Evolutionary conservation across 2,888 invertebrate species (phyloP).

Genomic region (Synergus japonicus): DNA sequence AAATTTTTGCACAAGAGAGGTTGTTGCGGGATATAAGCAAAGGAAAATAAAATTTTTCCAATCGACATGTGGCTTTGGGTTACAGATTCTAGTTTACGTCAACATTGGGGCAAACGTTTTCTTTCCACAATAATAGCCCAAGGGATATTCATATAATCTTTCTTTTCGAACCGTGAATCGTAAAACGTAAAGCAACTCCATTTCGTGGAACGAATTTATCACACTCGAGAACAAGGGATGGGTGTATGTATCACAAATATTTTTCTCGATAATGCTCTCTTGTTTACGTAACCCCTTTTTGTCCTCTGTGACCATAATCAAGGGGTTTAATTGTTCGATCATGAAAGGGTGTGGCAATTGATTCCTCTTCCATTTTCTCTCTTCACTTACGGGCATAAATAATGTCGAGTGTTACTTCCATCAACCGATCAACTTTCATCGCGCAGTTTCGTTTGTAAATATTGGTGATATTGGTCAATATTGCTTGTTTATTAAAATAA

Average conservation of each 20-base stretch:
- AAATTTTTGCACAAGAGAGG: too few species aligned
- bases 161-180: constrained; percentile 37
- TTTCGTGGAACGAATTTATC: constrained; percentile 50
- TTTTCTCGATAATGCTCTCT: constrained; percentile 50
- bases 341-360: not conserved
- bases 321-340: constrained; percentile 46
- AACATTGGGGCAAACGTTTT: not conserved
- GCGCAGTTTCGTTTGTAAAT: not conserved
- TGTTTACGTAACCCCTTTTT: constrained; percentile 45
- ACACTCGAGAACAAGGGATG: constrained; percentile 50
- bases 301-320: constrained; percentile 40
- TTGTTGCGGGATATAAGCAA: not conserved
- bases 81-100: not conserved
- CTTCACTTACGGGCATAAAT: not conserved
- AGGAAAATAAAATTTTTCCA: not conserved
- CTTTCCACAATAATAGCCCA: not conserved
- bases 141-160: not conserved
- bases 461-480: not conserved
- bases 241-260: constrained; percentile 50
- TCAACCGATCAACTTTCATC: constrained; percentile 45
- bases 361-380: not conserved
- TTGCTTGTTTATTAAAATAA: not conserved
- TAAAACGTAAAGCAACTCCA: constrained; percentile 38
- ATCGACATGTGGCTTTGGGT: not conserved
- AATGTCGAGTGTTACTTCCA: constrained; percentile 24